Conservation (phyloP, 2,797 vertebrate genomes). For the Streptopelia turtur region DNA sequence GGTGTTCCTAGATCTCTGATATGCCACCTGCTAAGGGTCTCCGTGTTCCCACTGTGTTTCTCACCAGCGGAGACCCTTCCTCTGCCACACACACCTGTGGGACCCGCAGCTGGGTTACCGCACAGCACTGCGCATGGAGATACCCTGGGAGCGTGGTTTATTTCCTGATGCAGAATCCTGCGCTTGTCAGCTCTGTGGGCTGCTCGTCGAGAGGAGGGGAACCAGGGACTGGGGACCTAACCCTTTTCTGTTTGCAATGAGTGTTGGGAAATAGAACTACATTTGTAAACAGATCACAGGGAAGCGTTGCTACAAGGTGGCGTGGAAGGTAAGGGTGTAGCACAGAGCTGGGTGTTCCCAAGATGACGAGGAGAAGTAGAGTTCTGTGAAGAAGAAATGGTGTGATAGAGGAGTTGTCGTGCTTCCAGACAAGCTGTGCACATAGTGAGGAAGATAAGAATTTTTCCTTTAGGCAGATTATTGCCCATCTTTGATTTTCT, state of each 20-base stretch:
- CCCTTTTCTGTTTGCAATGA: not conserved
- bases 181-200: not conserved
- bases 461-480: not conserved
- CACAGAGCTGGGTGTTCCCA: not conserved
- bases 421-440: not conserved
- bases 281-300: not conserved
- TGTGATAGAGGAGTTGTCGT: not conserved
- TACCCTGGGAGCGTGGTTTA: not conserved
- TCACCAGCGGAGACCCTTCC: not conserved
- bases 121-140: not conserved
- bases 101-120: not conserved
- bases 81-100: accelerated
- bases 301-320: not conserved
- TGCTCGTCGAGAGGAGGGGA: not conserved
- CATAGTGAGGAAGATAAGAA: not conserved
- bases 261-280: not conserved
- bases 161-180: not conserved
- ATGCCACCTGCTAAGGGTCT: not conserved
- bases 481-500: constrained; percentile 6
- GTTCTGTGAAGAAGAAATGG: not conserved
- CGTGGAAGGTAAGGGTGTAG: not conserved
- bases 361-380: not conserved
- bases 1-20: not conserved
- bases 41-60: not conserved
- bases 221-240: not conserved